Evolutionary conservation across 2,888 invertebrate genomes (phyloP).

Genomic region (Chydorus sphaericus): DNA sequence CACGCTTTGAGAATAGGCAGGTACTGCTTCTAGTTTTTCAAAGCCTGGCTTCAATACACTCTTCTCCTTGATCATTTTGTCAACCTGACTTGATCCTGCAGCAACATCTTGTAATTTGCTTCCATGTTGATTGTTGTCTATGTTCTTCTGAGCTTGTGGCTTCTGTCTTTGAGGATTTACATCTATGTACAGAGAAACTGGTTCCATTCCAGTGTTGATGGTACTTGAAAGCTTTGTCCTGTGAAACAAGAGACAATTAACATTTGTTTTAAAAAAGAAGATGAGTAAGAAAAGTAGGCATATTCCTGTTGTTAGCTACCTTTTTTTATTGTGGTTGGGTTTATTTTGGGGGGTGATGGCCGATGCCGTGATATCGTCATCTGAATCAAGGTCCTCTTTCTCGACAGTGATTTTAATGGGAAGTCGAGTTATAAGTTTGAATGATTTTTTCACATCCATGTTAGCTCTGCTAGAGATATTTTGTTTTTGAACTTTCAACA

Average conservation of each 20-base stretch:
- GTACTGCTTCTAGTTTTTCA: constrained; percentile 44
- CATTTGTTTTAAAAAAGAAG: too few relatives aligned
- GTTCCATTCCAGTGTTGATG: background rate
- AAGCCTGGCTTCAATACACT: constrained; percentile 46
- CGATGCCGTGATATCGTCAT: background rate
- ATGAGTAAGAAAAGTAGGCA: background rate
- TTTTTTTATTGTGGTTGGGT: background rate
- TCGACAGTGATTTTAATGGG: background rate
- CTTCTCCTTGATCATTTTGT: constrained; percentile 45
- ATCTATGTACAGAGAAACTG: background rate
- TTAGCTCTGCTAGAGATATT: too few relatives aligned
- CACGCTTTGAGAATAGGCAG: constrained; percentile 41
- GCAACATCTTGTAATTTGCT: too few relatives aligned
- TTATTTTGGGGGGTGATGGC: background rate
- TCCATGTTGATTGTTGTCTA: background rate
- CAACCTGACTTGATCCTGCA: constrained; percentile 30
- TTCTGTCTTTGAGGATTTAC: background rate
- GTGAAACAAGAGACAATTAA: too few relatives aligned
- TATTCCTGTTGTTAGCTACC: background rate
- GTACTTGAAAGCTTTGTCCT: background rate
- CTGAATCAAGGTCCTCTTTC: background rate
- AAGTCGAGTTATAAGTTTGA: background rate
- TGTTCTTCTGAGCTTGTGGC: background rate
- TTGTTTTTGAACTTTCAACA: too few relatives aligned
- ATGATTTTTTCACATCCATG: background rate